phyloP scores from a whole-genome alignment of 2,113 vertebrate species.

The Myrmophylax atrothorax region DNA sequence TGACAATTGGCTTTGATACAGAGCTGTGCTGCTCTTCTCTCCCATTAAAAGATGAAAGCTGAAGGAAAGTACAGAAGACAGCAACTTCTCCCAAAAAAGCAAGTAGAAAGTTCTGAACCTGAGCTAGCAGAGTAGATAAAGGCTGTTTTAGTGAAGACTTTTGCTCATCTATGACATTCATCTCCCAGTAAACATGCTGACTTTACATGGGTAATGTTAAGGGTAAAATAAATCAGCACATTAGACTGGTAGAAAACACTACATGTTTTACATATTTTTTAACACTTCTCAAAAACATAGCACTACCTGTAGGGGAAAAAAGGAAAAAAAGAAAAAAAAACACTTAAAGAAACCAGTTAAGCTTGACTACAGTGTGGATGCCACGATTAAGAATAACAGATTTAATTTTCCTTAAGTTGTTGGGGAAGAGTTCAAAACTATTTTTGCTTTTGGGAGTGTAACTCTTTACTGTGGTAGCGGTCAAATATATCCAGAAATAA shows the following conservation, averaged over 20 bases:
- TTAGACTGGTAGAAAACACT: neutral
- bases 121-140: slow-evolving; percentile 9
- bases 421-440: neutral
- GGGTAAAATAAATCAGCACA: neutral
- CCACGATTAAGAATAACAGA: neutral
- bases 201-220: neutral
- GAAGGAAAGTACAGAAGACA: slow-evolving; percentile 35
- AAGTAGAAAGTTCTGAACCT: slow-evolving; percentile 54
- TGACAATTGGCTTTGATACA: slow-evolving; percentile 67
- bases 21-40: slow-evolving; percentile 48
- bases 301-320: neutral
- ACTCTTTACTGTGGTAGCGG: neutral
- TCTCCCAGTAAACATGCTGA: neutral
- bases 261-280: neutral
- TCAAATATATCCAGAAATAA: neutral
- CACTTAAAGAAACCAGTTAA: neutral
- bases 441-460: neutral
- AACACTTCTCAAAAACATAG: neutral
- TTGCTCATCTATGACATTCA: neutral
- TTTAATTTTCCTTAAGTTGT: neutral
- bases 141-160: neutral
- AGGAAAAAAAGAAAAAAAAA: neutral
- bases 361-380: neutral
- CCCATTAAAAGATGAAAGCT: slow-evolving; percentile 59
- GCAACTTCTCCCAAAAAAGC: neutral